These are phyloP conservation scores for Albula goreensis DNA, from an alignment of 2,113 vertebrate genomes.

Conservation along the genomic window DNA sequence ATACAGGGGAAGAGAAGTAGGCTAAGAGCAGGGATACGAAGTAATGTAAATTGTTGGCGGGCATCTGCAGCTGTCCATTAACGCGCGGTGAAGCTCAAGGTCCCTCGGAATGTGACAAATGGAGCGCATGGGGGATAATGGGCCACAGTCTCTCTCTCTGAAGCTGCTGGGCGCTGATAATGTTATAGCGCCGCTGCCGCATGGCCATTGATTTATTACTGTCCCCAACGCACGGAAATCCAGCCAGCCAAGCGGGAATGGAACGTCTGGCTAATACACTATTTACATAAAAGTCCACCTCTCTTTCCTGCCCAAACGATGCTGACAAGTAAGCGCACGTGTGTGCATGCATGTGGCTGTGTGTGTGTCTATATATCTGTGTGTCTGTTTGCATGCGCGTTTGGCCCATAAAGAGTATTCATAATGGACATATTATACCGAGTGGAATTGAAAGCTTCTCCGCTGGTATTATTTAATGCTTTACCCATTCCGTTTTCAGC, in stretches of 20 bases:
- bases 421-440: not conserved
- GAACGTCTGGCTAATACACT: constrained; percentile 39
- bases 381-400: not conserved
- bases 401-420: not conserved
- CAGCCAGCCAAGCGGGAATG: not conserved
- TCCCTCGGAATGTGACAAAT: constrained; percentile 25
- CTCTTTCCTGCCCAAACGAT: constrained; percentile 51
- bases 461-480: no score
- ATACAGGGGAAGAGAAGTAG: constrained; percentile 21
- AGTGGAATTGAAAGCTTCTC: not conserved
- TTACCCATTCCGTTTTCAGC: not conserved
- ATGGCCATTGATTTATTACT: constrained; percentile 53
- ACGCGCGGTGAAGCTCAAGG: constrained; percentile 26
- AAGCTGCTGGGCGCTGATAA: constrained; percentile 27
- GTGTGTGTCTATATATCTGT: not conserved
- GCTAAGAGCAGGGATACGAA: constrained; percentile 23
- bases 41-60: constrained; percentile 13
- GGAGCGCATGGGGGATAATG: constrained; percentile 5
- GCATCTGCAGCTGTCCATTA: constrained; percentile 30
- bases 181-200: not conserved
- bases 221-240: constrained; percentile 30
- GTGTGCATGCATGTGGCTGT: not conserved
- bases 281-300: constrained; percentile 42
- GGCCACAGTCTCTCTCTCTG: not conserved
- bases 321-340: constrained; percentile 24